Evolutionary conservation across 2,113 vertebrate genomes (phyloP).

Genomic region (Cichladusa arquata): DNA sequence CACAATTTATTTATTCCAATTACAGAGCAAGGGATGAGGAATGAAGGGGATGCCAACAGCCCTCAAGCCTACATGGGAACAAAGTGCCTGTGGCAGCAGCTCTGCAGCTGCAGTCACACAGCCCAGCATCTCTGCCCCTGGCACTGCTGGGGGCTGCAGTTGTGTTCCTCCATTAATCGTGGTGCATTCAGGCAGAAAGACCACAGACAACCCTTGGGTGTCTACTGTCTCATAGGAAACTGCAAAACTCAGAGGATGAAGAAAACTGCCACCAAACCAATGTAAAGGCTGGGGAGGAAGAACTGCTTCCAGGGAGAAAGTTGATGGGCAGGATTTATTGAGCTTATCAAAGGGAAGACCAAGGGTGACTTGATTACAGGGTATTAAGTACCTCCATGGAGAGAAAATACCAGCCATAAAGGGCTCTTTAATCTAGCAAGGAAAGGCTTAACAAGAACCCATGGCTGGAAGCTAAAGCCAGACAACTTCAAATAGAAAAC

Average conservation of each 20-base stretch:
- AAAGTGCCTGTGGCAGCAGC: neutral
- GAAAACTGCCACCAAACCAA: neutral
- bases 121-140: neutral
- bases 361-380: conserved; percentile 47
- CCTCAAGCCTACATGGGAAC: neutral
- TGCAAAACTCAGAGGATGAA: neutral
- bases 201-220: neutral
- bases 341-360: conserved; percentile 40
- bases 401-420: conserved; percentile 12
- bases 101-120: neutral
- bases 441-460: conserved; percentile 1
- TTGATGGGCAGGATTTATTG: neutral
- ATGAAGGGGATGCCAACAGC: neutral
- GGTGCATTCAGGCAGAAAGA: neutral
- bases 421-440: conserved; percentile 11
- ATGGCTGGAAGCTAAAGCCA: neutral
- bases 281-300: neutral
- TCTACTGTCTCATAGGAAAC: neutral
- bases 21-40: neutral
- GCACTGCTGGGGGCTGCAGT: neutral
- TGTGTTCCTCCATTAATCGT: neutral
- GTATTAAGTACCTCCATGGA: conserved; percentile 33
- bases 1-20: neutral
- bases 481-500: neutral
- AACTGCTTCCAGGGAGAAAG: neutral